A percentile compares a stretch with the other conserved stretches of the same genome.
Conservation (phyloP, 2,888 invertebrate species). For the Nemurella pictetii region DNA sequence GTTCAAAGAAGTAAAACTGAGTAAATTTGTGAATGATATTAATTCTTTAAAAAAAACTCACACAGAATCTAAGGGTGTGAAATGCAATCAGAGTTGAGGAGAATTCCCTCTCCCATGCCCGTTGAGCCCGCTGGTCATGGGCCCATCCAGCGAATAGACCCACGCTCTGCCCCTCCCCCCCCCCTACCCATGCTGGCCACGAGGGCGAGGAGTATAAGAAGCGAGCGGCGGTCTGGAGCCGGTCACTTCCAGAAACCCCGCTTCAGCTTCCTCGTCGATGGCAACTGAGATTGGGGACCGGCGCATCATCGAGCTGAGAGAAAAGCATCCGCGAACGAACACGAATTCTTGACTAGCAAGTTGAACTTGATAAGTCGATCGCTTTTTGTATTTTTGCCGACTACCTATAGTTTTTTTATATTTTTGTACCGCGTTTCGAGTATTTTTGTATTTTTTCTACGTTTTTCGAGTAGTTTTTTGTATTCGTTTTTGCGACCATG, state of each 20-base stretch:
- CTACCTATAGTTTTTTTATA: neutral
- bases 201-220: neutral
- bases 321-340: neutral
- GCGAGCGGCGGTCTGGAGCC: no score
- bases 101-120: no score
- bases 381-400: neutral
- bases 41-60: no score
- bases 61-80: no score
- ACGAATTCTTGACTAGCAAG: neutral
- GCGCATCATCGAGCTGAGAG: neutral
- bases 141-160: no score
- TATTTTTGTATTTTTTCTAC: no score
- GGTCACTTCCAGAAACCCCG: no score
- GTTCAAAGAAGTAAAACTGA: no score
- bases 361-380: neutral
- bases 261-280: neutral
- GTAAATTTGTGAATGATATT: no score
- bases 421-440: neutral
- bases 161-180: neutral
- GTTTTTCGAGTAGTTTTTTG: neutral
- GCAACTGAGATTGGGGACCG: neutral
- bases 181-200: neutral
- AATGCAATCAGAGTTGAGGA: no score
- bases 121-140: no score
- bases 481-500: conserved; percentile 37